Percentiles rank a stretch among this genome's conserved stretches.
phyloP scores from a whole-genome alignment of 2,888 invertebrate genomes.

The Meteorus colon region DNA sequence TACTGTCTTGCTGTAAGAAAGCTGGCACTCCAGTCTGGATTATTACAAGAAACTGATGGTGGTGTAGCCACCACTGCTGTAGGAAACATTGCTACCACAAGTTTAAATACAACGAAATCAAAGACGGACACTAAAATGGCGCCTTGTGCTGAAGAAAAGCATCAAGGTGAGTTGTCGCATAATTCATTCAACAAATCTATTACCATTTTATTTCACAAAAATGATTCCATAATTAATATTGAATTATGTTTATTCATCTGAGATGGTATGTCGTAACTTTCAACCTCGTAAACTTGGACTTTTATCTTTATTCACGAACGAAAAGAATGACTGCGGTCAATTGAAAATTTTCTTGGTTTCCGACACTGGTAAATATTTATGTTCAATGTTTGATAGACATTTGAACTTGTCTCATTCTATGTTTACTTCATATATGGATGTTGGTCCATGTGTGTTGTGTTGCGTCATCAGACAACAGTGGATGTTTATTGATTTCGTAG shows the following conservation, averaged over 20 bases:
- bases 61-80: neutral
- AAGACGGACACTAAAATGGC: conserved; percentile 73
- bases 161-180: conserved; percentile 68
- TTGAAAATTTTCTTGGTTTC: neutral
- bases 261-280: neutral
- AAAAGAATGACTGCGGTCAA: neutral
- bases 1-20: conserved; percentile 66
- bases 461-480: conserved; percentile 9
- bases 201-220: neutral
- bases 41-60: conserved; percentile 56
- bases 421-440: neutral
- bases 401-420: neutral
- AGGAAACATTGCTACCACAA: conserved; percentile 73
- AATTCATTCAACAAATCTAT: neutral
- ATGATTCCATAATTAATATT: neutral
- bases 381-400: neutral
- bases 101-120: conserved; percentile 71
- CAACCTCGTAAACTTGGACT: neutral
- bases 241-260: conserved; percentile 1
- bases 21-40: conserved; percentile 63
- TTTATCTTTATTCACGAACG: neutral
- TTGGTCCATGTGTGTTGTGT: conserved; percentile 9
- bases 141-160: conserved; percentile 76
- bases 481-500: conserved; percentile 4
- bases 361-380: conserved; percentile 4